Percentiles rank a stretch among this genome's conserved stretches.
Conservation (phyloP, 2,113 vertebrate genomes). For the Raja brachyura region DNA sequence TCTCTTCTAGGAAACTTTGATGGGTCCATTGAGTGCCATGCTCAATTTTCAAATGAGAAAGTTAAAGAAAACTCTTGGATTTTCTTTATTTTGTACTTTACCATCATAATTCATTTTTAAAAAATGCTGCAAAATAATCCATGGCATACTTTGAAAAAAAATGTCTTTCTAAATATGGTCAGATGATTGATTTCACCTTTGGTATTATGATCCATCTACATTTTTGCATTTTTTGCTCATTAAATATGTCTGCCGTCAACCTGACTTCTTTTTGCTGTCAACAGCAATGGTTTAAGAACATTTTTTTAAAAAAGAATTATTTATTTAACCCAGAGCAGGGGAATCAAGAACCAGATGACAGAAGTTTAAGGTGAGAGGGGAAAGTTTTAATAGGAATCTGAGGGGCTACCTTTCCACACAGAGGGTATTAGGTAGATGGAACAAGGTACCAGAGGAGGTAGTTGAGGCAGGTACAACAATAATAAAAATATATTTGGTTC, state of each 20-base stretch:
- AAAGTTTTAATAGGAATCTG: no score
- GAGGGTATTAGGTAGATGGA: no score
- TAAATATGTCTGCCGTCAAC: background rate
- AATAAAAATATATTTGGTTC: no score
- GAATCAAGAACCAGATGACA: no score
- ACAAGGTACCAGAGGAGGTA: no score
- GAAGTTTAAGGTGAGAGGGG: no score
- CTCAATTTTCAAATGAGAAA: background rate
- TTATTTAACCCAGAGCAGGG: no score
- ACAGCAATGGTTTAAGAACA: slow-evolving; percentile 10
- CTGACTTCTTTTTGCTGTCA: background rate
- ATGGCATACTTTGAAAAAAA: background rate
- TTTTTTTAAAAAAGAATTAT: no score
- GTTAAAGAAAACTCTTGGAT: background rate
- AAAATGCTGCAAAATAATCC: background rate
- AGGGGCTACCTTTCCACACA: no score
- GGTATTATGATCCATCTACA: background rate
- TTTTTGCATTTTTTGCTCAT: background rate
- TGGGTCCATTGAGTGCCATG: background rate
- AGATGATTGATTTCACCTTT: background rate
- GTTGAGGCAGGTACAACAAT: no score
- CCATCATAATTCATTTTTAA: background rate
- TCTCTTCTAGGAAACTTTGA: background rate
- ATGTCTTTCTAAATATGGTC: background rate
- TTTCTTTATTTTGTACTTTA: background rate